Base-by-base conservation (phyloP, 2,113 vertebrate genomes). In the Marmota monax region DNA sequence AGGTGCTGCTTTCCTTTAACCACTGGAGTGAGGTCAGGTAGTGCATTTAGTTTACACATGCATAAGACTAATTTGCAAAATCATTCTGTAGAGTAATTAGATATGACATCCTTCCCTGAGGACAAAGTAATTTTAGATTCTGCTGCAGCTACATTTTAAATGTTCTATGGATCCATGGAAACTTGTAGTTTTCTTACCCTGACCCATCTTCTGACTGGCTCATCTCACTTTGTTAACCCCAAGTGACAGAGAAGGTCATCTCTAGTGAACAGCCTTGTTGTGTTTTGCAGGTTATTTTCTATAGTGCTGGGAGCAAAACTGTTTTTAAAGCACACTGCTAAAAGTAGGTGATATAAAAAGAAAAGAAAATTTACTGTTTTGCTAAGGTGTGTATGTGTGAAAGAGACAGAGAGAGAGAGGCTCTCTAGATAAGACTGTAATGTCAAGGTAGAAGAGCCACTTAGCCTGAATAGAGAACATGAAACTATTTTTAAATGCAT, bases 381-480 rank as follows among this genome's bases (percentile, higher is more conserved):
- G 37, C 29, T 70, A 70, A 88, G 74, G 34, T 39, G 9, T 53
- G 2, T n/a, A 32, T 69, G 65, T 5, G 3, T 29, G 53, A 1
- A 7, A 20, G 56, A 22, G 2, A 63, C 23, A 61, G 58, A 22
- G 2, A 63, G 61, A 61, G 58, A 11, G 61, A 27, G 61, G 20
- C 56, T 56, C 17, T 56, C 56, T 22, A 63, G 23, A 25, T 63
- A 63, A 90, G 96, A 92, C 53, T 88, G 9, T 48, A 78, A 84
- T 92, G 79, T 87, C 56, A 20, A 92, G 79, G 51, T 90, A 53
- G 53, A 96, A 88, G 79, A 95, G 42, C 70, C 92, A 74, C 84
- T 96, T 95, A 94, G 72, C 77, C 87, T 93, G 91, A 96, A 95
- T 25, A 42, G 69, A 94, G 96, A 96, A 95, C 92, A 32, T 11